These are phyloP conservation scores for Thalpophila matura DNA, from an alignment of 2,888 invertebrate genomes.

Conservation along the genomic window DNA sequence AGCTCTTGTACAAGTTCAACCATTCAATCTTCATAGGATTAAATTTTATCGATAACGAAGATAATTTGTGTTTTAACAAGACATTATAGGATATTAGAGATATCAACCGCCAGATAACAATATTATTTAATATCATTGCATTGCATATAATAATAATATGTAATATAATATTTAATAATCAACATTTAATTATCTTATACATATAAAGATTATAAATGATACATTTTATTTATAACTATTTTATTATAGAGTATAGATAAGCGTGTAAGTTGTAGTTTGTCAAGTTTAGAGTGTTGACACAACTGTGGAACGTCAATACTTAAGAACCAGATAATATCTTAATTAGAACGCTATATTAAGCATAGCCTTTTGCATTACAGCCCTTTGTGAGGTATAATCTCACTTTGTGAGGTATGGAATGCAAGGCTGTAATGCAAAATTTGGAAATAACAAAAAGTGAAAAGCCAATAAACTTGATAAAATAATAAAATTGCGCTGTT, in stretches of 20 bases:
- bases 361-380: too few relatives aligned
- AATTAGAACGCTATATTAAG: conserved; percentile 37
- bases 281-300: conserved; percentile 17
- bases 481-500: too few relatives aligned
- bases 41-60: conserved; percentile 2
- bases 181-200: background rate
- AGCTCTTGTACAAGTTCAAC: background rate
- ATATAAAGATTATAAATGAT: background rate
- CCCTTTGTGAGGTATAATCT: too few relatives aligned
- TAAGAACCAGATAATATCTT: conserved; percentile 36
- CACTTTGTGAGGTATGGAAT: too few relatives aligned
- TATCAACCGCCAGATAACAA: conserved; percentile 27
- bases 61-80: conserved; percentile 12
- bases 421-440: too few relatives aligned
- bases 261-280: background rate
- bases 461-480: too few relatives aligned
- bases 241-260: conserved; percentile 1
- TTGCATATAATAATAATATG: conserved; percentile 3
- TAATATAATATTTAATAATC: too few relatives aligned
- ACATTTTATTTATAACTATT: too few relatives aligned
- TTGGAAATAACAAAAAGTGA: too few relatives aligned
- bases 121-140: conserved; percentile 28
- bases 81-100: conserved; percentile 22
- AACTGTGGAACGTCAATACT: conserved; percentile 11
- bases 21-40: conserved; percentile 11